phyloP scores from a whole-genome alignment of 2,888 invertebrate genomes.

The Disparrhopalites patrizii region DNA sequence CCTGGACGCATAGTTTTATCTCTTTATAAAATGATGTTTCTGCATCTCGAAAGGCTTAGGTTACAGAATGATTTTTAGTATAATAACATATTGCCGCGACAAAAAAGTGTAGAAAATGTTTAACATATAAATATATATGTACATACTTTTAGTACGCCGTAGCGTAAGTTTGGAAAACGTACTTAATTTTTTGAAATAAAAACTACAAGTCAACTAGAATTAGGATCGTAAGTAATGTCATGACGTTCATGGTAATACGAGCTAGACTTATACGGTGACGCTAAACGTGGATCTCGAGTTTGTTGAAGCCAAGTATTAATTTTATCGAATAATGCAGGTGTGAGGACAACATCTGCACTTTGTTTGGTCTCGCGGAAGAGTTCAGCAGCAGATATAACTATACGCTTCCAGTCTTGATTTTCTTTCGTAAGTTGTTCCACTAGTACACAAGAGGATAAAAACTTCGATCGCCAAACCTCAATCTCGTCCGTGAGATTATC shows the following conservation, averaged over 20 bases:
- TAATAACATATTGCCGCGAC: no score
- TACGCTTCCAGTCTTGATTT: slow-evolving; percentile 39
- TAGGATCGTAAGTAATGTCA: not conserved
- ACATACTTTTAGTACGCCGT: no score
- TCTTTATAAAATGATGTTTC: no score
- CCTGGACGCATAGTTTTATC: no score
- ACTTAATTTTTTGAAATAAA: no score
- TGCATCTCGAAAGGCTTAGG: no score
- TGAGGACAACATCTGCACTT: slow-evolving; percentile 32
- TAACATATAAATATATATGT: not conserved
- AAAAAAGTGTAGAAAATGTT: not conserved
- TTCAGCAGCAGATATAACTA: slow-evolving; percentile 35
- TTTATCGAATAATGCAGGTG: slow-evolving; percentile 38
- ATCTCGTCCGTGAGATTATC: slow-evolving; percentile 46
- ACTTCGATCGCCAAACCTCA: slow-evolving; percentile 47
- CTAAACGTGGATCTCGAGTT: slow-evolving; percentile 4
- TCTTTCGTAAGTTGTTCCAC: slow-evolving; percentile 46
- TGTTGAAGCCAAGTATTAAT: slow-evolving; percentile 42
- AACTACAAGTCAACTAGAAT: not conserved
- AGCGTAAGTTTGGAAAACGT: no score
- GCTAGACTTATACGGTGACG: not conserved
- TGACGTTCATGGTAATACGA: not conserved
- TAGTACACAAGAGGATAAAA: slow-evolving; percentile 46
- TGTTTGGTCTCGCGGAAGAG: slow-evolving; percentile 44
- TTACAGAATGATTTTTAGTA: no score